Percentiles rank a stretch among this genome's conserved stretches.
These are phyloP conservation scores for Ormyrus thymus DNA, from an alignment of 2,888 invertebrate species.

Conservation along the genomic window DNA sequence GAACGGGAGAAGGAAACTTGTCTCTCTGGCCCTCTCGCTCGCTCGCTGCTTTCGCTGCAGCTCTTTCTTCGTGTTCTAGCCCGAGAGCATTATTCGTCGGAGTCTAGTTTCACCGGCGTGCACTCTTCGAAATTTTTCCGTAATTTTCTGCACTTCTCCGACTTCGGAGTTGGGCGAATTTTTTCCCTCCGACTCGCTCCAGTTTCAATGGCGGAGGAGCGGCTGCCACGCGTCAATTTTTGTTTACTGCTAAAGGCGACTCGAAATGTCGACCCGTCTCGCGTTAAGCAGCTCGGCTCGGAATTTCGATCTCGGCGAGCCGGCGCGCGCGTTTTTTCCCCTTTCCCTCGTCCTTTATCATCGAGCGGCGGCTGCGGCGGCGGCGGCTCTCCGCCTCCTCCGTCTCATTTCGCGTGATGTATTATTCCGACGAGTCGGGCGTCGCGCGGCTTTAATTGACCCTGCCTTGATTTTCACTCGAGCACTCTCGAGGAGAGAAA, in stretches of 20 bases:
- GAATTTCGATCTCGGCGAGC: conserved; percentile 27
- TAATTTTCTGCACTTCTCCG: not conserved
- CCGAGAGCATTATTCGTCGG: conserved; percentile 33
- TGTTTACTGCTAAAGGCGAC: too few relatives aligned
- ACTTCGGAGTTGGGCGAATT: not conserved
- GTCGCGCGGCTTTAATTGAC: conserved; percentile 68
- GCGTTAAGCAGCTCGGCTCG: conserved; percentile 22
- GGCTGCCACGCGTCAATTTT: too few relatives aligned
- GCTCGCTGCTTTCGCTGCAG: conserved; percentile 42
- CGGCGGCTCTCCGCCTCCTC: conserved; percentile 9
- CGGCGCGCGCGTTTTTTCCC: conserved; percentile 4
- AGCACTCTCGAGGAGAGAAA: conserved; percentile 62
- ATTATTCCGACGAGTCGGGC: conserved; percentile 52
- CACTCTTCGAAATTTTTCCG: conserved; percentile 36
- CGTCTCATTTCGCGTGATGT: conserved; percentile 56
- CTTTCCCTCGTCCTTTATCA: conserved; percentile 28
- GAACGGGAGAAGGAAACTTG: conserved; percentile 27
- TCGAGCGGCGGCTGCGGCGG: conserved; percentile 20
- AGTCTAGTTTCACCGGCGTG: conserved; percentile 17
- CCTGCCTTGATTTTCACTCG: conserved; percentile 70
- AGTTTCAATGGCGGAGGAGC: too few relatives aligned
- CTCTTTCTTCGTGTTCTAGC: conserved; percentile 9
- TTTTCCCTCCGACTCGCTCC: not conserved
- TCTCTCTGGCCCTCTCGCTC: conserved; percentile 54
- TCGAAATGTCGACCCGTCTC: not conserved